These are phyloP conservation scores for Epinotia ramella DNA, from an alignment of 2,888 invertebrate genomes.

Conservation along the genomic window DNA sequence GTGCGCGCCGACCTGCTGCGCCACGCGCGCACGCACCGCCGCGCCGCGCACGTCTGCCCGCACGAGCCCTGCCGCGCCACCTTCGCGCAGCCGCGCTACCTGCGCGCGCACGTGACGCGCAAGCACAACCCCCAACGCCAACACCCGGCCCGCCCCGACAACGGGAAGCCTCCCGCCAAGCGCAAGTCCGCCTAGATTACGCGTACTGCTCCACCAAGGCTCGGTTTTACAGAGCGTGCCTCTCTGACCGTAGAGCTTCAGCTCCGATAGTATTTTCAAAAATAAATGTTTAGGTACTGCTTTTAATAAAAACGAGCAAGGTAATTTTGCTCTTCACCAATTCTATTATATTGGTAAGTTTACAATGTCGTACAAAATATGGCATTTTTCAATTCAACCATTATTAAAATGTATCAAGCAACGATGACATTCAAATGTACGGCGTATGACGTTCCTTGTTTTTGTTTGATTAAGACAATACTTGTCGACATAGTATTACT, in stretches of 20 bases:
- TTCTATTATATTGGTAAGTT: too few species aligned
- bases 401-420: too few species aligned
- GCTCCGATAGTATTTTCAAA: too few species aligned
- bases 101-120: constrained; percentile 76
- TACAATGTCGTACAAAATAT: too few species aligned
- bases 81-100: constrained; percentile 82
- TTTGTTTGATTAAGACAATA: background rate
- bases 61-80: constrained; percentile 73
- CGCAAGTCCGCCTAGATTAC: background rate
- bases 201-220: background rate
- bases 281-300: too few species aligned
- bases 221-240: background rate
- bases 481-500: background rate
- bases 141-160: constrained; percentile 47
- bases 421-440: too few species aligned
- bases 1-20: constrained; percentile 78
- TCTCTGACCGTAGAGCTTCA: too few species aligned
- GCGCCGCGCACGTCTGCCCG: constrained; percentile 68
- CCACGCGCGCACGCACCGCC: constrained; percentile 79
- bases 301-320: too few species aligned
- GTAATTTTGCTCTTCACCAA: too few species aligned
- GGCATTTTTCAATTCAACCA: too few species aligned
- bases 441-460: too few species aligned
- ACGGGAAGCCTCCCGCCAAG: background rate
- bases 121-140: too few species aligned